Percentiles rank a stretch among this genome's conserved stretches.
These are phyloP conservation scores for Podilymbus podiceps DNA, from an alignment of 2,113 vertebrate genomes.

Conservation along the genomic window DNA sequence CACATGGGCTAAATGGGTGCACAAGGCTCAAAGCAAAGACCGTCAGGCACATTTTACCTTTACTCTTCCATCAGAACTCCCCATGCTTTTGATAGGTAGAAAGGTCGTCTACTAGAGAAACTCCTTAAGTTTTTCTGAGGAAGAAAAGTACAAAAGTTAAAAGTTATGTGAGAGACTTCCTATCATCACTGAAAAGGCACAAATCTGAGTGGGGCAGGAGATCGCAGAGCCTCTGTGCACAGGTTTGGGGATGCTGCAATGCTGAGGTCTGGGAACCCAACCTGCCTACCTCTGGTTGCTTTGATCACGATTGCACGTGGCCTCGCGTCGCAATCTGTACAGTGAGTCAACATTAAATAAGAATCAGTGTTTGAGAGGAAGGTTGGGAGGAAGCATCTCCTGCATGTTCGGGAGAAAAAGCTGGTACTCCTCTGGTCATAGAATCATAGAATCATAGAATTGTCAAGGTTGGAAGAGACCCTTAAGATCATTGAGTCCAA, in stretches of 20 bases:
- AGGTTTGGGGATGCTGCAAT: neutral
- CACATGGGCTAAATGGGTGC: neutral
- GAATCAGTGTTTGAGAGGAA: neutral
- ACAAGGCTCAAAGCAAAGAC: neutral
- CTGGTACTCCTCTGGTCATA: neutral
- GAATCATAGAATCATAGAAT: too few relatives aligned
- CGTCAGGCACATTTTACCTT: neutral
- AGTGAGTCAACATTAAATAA: neutral
- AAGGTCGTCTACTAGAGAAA: neutral
- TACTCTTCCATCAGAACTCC: neutral
- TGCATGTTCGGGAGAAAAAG: neutral
- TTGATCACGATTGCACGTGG: neutral
- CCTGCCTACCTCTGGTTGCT: neutral
- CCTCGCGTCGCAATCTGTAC: neutral
- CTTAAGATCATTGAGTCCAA: too few relatives aligned
- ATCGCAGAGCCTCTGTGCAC: fast-evolving
- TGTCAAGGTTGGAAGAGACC: too few relatives aligned
- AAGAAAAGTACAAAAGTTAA: neutral
- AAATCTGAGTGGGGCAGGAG: neutral
- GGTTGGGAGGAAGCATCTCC: neutral
- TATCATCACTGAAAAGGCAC: neutral
- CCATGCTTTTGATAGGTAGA: neutral
- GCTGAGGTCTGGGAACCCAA: neutral
- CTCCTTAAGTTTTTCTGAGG: neutral
- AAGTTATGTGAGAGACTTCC: neutral